Base-by-base conservation (phyloP, 2,113 vertebrate species). In the Peromyscus polionotus region DNA sequence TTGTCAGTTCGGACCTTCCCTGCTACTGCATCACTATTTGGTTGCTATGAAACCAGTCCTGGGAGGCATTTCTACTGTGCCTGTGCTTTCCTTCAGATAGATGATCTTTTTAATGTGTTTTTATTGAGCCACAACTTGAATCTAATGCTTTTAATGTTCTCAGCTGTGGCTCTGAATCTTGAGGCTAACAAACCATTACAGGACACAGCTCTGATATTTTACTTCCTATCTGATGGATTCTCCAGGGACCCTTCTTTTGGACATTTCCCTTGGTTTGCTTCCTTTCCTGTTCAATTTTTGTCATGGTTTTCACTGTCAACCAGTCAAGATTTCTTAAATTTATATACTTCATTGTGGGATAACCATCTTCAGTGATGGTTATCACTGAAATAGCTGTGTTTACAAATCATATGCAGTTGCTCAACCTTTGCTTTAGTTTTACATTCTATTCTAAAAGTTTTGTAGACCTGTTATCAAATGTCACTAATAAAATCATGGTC, bases 41-140 rank as follows among this genome's bases (percentile, higher is more conserved):
- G 98, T 98, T 98, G 97, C 98, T 96, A 96, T 76, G 97, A 95
- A 98, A 97, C 98, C 79, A 95, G 57, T 91, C 92, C 57, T 73
- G 26, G 73, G 91, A 97, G 91, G 75, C 54, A 28, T 54, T 96
- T 89, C 48, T 88, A 73, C 77, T 67, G 61, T 88, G 31, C 76
- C 76, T 84, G 57, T 91, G 93, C 87, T 87, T 97, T 96, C 86
- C 61, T 61, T 95, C 51, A 22, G 63, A 95, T 87, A 73, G 89
- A 92, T 93, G 87, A 42, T 80, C 70, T 94, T 73, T 87, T 92
- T 91, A 91, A 51, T 31, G 4, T 54, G 51, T 70, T 95, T 90
- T 83, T 93, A 77, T 84, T 92, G 73, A 20, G 57, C 67, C n/a
- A 91, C 85, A 75, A 73, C 59, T 90, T 94, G 90, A 90, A 65